Conservation (phyloP, 2,797 vertebrate species). For the Sebastes kiyomatsui region DNA sequence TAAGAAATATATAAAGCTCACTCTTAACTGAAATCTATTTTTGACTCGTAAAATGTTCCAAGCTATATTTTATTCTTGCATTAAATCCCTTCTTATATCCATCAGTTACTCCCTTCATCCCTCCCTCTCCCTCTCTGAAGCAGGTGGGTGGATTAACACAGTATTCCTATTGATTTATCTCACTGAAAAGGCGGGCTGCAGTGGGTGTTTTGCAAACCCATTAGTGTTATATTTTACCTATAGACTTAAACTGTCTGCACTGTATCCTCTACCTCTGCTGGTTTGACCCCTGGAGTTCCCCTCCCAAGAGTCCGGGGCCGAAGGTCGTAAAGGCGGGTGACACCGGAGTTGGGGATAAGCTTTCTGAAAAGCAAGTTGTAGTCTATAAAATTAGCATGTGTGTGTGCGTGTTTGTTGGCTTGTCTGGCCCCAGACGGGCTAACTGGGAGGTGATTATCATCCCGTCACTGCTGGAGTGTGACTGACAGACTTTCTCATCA, state of each 20-base stretch:
- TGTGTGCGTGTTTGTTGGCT: background rate
- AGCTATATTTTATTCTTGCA: constrained; percentile 44
- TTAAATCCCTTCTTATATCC: constrained; percentile 24
- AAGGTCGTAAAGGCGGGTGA: background rate
- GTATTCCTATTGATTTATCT: constrained; percentile 36
- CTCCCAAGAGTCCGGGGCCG: background rate
- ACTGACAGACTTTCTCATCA: constrained; percentile 51
- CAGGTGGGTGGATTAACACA: constrained; percentile 39
- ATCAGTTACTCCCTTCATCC: constrained; percentile 24
- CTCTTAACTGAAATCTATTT: constrained; percentile 39
- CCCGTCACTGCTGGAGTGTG: constrained; percentile 49
- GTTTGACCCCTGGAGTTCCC: constrained; percentile 15
- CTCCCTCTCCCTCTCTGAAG: constrained; percentile 13
- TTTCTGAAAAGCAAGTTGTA: background rate
- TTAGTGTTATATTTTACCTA: constrained; percentile 1
- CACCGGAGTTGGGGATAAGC: background rate
- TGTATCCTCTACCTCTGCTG: constrained; percentile 1
- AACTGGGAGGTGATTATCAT: constrained; percentile 57
- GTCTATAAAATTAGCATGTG: background rate
- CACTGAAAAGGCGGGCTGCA: background rate
- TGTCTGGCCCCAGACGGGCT: constrained; percentile 14
- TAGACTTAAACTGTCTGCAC: background rate
- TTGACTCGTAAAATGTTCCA: constrained; percentile 23
- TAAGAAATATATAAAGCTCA: background rate
- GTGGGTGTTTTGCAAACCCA: constrained; percentile 14